Evolutionary conservation across 2,113 vertebrate species (phyloP).

Genomic region (Gadus chalcogrammus): DNA sequence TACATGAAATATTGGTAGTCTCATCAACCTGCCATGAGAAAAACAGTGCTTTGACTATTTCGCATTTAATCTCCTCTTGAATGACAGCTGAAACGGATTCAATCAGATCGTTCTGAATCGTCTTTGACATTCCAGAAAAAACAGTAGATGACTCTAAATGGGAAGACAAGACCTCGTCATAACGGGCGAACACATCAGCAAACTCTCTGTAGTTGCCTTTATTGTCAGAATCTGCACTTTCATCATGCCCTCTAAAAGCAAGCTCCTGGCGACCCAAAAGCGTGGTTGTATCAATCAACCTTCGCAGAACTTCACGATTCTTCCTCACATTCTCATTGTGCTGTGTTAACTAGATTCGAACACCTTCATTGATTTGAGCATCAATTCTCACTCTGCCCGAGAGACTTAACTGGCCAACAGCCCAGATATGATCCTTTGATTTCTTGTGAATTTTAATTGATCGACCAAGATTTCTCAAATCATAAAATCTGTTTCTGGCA

Average conservation of each 20-base stretch:
- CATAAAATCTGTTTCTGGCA: not conserved
- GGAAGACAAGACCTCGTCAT: not conserved
- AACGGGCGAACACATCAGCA: not conserved
- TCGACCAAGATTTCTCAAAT: not conserved
- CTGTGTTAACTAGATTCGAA: not conserved
- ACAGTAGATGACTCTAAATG: not conserved
- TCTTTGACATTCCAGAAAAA: not conserved
- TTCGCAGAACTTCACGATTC: not conserved
- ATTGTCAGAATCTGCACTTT: not conserved
- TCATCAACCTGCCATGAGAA: not conserved
- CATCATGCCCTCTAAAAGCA: not conserved
- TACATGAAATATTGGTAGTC: not conserved
- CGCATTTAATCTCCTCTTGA: not conserved
- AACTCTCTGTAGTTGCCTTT: not conserved
- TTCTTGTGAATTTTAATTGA: not conserved
- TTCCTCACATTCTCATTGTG: not conserved
- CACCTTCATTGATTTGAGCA: not conserved
- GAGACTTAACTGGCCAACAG: not conserved
- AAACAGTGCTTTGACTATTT: not conserved
- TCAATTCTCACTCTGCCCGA: not conserved
- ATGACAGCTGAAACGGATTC: not conserved
- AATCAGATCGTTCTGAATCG: not conserved
- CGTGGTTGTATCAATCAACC: not conserved
- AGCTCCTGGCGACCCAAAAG: not conserved
- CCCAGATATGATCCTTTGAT: not conserved